Base-by-base conservation (phyloP, 2,888 invertebrate species). In the Myathropa florea region DNA sequence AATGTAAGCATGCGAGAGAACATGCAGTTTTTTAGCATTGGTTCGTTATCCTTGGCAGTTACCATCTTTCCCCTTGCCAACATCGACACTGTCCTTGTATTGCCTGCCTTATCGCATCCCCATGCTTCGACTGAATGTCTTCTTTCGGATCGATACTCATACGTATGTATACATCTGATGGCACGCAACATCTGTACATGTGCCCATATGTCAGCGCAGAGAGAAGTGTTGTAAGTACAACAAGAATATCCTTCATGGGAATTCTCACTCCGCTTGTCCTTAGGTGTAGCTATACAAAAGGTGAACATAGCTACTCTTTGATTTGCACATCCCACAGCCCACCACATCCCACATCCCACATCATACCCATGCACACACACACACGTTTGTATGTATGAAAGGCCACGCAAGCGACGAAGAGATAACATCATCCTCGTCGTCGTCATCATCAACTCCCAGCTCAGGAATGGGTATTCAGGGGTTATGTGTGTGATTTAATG, bases 181-280 rank as follows among this genome's bases (percentile, higher is more conserved):
- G 73, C 82, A 82, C 60, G 73, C 73, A 85, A 77, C 85, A 86
- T 85, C 85, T 85, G 81, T 82, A 85, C 28, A 68, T 72, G 36
- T 84, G 64, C 53, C 73, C 86, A 86, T 86, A 86, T 83, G 86
- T 30, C 78, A 46, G 78, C 70, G 55, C 14, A 64, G 71, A 68
- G 71, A 68, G 78, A 78, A 82, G 86, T 83, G 78, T 78, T 85
- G 85, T 85, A 78, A 82, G 81, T 78, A 86, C 82, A 78, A 75
- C 82, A 65, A 77, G 82, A 78, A 86, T 86, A 82, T 86, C 85
- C 82, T 86, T 78, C 82, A 86, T 86, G 86, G 75, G 86, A 83
- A 86, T 83, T 80, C 63, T 65, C 65, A 23, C 64, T 24, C 23
- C 63, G n/a, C 24, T 39, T 6, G 46, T 60, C 10, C 23, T 59